phyloP scores from a whole-genome alignment of 1,140 invertebrate genomes.

The Drosophila bifasciata region DNA sequence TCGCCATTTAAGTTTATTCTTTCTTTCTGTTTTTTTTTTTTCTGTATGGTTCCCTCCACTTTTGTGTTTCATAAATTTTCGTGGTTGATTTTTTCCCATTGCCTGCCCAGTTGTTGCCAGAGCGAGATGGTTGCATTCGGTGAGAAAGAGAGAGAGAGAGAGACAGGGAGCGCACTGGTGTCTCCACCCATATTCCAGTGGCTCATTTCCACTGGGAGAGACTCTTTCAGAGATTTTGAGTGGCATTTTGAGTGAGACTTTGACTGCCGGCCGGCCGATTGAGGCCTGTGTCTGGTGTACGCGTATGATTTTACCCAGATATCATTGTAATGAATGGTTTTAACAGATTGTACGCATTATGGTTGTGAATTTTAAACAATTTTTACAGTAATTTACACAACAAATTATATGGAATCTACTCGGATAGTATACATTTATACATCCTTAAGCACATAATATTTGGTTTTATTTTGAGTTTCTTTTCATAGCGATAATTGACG shows the following conservation, averaged over 20 bases:
- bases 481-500: too few species aligned
- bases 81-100: slow-evolving; percentile 64
- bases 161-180: slow-evolving; percentile 9
- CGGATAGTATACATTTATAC: too few species aligned
- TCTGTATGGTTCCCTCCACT: slow-evolving; percentile 52
- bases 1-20: slow-evolving; percentile 65
- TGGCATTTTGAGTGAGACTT: slow-evolving; percentile 62
- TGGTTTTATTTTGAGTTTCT: too few species aligned
- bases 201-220: slow-evolving; percentile 46
- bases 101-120: slow-evolving; percentile 25
- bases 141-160: slow-evolving; percentile 22
- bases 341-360: slow-evolving; percentile 17
- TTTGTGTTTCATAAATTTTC: slow-evolving; percentile 77
- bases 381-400: too few species aligned
- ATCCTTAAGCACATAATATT: too few species aligned
- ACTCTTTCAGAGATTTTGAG: slow-evolving; percentile 44
- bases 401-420: too few species aligned
- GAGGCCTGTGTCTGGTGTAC: slow-evolving; percentile 8
- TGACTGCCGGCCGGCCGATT: slow-evolving; percentile 30
- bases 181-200: slow-evolving; percentile 80
- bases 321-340: slow-evolving; percentile 12
- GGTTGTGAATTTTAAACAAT: slow-evolving; percentile 5
- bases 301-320: slow-evolving; percentile 14
- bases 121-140: slow-evolving; percentile 26
- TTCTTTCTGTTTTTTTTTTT: slow-evolving; percentile 3